These are phyloP conservation scores for Petrosia ficiformis DNA, from an alignment of 37 sponge, comb jelly and placozoan species.

Conservation along the genomic window DNA sequence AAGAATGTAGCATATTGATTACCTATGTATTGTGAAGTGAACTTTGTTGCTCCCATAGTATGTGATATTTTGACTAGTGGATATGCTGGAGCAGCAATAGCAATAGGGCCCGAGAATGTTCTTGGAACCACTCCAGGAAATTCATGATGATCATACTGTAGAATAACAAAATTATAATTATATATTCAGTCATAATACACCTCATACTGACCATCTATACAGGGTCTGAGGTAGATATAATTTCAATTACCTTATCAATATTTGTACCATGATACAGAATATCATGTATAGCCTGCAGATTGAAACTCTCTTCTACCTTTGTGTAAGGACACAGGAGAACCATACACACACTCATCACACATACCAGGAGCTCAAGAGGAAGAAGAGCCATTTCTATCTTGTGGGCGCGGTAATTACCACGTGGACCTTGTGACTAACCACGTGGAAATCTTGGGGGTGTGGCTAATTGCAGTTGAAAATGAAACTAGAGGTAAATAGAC, in stretches of 20 bases:
- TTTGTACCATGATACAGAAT: constrained; percentile 82
- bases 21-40: constrained; percentile 76
- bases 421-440: too few species aligned
- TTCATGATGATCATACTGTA: constrained; percentile 87
- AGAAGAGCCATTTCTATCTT: too few species aligned
- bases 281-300: constrained; percentile 95
- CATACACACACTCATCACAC: constrained; percentile 35
- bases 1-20: not conserved
- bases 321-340: constrained; percentile 87
- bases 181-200: not conserved
- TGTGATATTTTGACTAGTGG: constrained; percentile 50
- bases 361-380: not conserved
- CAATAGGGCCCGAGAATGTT: constrained; percentile 85
- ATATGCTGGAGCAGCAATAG: constrained; percentile 36
- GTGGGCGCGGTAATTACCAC: too few species aligned
- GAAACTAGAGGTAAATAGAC: not conserved
- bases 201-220: too few species aligned
- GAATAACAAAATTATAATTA: not conserved
- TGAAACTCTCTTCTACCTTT: constrained; percentile 99
- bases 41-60: constrained; percentile 26
- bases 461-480: constrained; percentile 1
- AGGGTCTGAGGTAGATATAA: not conserved
- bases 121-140: constrained; percentile 94
- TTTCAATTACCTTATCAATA: constrained; percentile 70
- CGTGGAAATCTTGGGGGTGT: too few species aligned